Evolutionary conservation across 2,113 vertebrate genomes (phyloP).

Genomic region (Deroptyus accipitrinus): DNA sequence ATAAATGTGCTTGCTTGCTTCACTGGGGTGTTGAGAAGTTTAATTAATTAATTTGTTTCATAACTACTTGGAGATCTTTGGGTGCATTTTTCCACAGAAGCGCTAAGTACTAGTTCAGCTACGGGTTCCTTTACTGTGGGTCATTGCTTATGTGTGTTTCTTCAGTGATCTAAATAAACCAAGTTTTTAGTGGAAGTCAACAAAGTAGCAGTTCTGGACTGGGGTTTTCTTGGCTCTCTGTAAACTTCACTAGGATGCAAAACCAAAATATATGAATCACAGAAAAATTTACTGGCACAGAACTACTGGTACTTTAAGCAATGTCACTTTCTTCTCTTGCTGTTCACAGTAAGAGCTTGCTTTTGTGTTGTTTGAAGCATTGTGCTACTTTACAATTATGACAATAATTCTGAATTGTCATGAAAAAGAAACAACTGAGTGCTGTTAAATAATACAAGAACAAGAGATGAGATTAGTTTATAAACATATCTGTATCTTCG

Average conservation of each 20-base stretch:
- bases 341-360: neutral
- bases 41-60: constrained; percentile 35
- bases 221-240: neutral
- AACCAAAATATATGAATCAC: neutral
- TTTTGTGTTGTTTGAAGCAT: neutral
- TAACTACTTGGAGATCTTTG: constrained; percentile 24
- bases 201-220: neutral
- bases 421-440: neutral
- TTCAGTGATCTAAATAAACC: neutral
- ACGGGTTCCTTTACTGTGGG: neutral
- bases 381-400: neutral
- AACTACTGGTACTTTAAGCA: neutral
- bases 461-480: neutral
- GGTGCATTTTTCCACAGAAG: neutral
- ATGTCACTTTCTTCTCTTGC: neutral
- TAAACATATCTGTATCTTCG: neutral
- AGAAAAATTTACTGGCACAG: neutral
- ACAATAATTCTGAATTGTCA: neutral
- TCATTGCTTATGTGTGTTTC: neutral
- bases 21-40: constrained; percentile 41
- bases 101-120: neutral
- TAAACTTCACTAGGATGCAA: neutral
- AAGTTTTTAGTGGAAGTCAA: neutral
- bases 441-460: neutral
- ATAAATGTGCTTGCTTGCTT: constrained; percentile 25